Evolutionary conservation across 2,888 invertebrate species (phyloP), one percentile per base, ranked within the genome.

Genomic region (Halictus ligatus): DNA sequence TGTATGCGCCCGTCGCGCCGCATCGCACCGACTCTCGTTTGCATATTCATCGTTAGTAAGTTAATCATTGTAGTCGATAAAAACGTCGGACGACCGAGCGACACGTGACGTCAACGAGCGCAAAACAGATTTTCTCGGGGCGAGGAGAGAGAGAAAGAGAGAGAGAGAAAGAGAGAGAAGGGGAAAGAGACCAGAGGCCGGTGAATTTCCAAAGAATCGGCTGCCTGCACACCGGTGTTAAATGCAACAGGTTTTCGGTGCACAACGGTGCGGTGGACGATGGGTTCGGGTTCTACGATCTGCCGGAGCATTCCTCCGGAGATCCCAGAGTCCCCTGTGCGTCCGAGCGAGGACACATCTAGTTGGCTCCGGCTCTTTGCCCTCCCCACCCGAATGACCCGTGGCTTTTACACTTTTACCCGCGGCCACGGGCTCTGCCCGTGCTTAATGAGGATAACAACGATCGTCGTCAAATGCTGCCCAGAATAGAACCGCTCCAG

Each of bases 181-280:
- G 48, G 13, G 50, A 18, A 5, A 1, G n/a, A 58, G n/a, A 60
- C 15, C 15, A 13, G 60, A 25, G 25, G 29, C 25, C 64, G 64
- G 25, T 29, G 64, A 15, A 89, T 89, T 90, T 90, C 75, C 90
- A 84, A 86, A 89, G 90, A 90, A 85, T 90, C 84, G 77, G 83
- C 64, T 29, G 64, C 64, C 60, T 13, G 21, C 54, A 54, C 29
- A 7, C 25, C 29, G 60, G 60, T 64, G 64, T 74, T 90, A 89
- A 91, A 90, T 83, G 90, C 90, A 91, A 91, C 90, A 91, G 90
- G 90, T 91, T 91, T 91, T 91, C 89, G 84, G 78, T 54, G 81
- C 77, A 79, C 82, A 15, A 25, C 25, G 46, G n/a, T n/a, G 21
- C 10, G 54, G 21, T 54, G 54, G 54, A 3, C 21, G 54, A 54